Base-by-base conservation (phyloP, 35 echinoderm and acorn worm genomes). In the Ptychodera flava region DNA sequence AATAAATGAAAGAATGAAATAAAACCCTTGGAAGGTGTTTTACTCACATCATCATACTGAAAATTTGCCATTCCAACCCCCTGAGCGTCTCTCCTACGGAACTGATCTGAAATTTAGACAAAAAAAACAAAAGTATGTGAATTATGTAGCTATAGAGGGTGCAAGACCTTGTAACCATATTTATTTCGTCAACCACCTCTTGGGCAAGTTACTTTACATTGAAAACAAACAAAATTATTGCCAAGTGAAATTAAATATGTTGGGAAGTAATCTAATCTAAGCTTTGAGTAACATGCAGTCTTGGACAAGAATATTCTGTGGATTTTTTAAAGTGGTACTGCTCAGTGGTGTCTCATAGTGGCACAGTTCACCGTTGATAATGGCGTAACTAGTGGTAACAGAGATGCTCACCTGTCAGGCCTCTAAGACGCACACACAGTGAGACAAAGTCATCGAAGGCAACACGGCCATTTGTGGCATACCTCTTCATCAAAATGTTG, bases 401-500 rank as follows among this genome's bases (percentile, higher is more conserved):
- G 28, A 80, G 1, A 12, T 15, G 12, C 92, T 78, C 36, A 98
- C 95, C 87, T 88, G 95, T 94, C 35, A 98, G 75, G 28, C 90
- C 87, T 86, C 95, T 86, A 2, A 98, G 85, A 78, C 92, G 87
- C 15, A 98, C 90, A 76, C 78, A 87, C 78, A 90, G 86, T 15
- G 91, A 88, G 32, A 98, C 95, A 92, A 98, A 98, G 28, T 87
- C 87, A 83, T 98, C 95, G 82, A 98, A 98, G 1, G 31, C 84
- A 16, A 98, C 91, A 27, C 77, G 83, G 33, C 90, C 90, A 12
- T 85, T 32, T 0, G 36, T 79, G 15, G 79, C 76, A 79, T 94
- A 98, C 28, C 92, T 78, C 16, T 80, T 89, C 1, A 98, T 0
- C 0, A 98, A 78, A 33, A 83, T 64, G 36, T 38, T 33, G 0